Base-by-base conservation (phyloP, 2,113 vertebrate genomes). In the Heterotis niloticus region DNA sequence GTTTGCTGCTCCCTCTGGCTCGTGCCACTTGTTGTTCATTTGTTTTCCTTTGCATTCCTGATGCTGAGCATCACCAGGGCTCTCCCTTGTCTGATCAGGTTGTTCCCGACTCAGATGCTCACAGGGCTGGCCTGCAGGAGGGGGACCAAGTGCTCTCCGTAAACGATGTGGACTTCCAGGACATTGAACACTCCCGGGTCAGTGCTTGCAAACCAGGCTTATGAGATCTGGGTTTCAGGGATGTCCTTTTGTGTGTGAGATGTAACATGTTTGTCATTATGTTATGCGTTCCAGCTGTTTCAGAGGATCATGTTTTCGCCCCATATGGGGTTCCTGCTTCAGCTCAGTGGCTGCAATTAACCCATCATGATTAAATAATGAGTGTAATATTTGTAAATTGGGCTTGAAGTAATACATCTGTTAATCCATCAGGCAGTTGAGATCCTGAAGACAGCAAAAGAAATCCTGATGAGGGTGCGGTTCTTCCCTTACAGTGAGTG, bases 111-210 rank as follows among this genome's bases (percentile, higher is more conserved):
- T 99, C 96, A 0, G 98, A 99, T 1, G 96, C 97, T 0, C 96
- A 99, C 84, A 90, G 95, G 82, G 98, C 96, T 1, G 97, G 96
- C 44, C 92, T 99, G 54, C 97, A 98, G 89, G 98, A 99, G 81
- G 98, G 98, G 44, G 97, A 99, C 87, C 97, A 99, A 89, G 98
- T 99, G 68, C 92, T 98, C 1, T 96, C 96, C 0, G 98, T 99
- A 44, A 99, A 99, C 14, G 96, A 98, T 0, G 96, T 98, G 60
- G 98, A 99, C 90, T 99, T 99, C 86, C 98, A 99, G 90, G 97
- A 99, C 85, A 98, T 99, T 57, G 98, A 99, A 76, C 98, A 99
- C 87, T 95, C 96, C 78, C 96, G 95, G 92, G 96, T 98, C 83
- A 91, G 91, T 52, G 62, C 60, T 62, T 13, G 26, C 1, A 51